These are phyloP conservation scores for Rhabdornis inornatus DNA, from an alignment of 2,113 vertebrate genomes.

Conservation along the genomic window DNA sequence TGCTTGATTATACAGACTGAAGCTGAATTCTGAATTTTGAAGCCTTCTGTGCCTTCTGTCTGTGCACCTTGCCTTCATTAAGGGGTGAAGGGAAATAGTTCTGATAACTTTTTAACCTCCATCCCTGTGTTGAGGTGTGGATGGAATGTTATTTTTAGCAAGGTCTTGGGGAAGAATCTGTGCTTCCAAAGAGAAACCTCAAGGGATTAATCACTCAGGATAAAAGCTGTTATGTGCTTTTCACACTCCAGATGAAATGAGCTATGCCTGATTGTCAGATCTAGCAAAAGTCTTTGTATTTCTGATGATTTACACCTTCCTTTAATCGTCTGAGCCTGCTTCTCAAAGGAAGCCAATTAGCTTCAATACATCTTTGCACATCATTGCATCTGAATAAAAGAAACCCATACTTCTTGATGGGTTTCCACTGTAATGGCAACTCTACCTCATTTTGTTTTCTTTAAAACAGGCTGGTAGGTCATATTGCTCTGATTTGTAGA, in stretches of 20 bases:
- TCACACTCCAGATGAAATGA: conserved; percentile 1
- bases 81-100: background rate
- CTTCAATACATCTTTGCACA: background rate
- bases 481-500: background rate
- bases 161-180: background rate
- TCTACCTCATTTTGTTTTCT: background rate
- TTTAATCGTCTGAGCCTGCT: background rate
- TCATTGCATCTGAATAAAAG: background rate
- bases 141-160: background rate
- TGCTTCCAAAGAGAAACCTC: background rate
- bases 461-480: background rate
- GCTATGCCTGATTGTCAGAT: background rate
- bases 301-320: background rate
- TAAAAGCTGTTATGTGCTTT: conserved; percentile 2
- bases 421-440: background rate
- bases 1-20: background rate
- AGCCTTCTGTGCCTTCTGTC: background rate
- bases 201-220: background rate
- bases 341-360: conserved; percentile 4
- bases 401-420: background rate
- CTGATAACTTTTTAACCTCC: background rate
- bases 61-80: background rate
- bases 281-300: background rate
- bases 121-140: background rate
- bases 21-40: background rate